Evolutionary conservation across 2,797 vertebrate genomes (phyloP).

Genomic region (Paedocypris micromegethes): DNA sequence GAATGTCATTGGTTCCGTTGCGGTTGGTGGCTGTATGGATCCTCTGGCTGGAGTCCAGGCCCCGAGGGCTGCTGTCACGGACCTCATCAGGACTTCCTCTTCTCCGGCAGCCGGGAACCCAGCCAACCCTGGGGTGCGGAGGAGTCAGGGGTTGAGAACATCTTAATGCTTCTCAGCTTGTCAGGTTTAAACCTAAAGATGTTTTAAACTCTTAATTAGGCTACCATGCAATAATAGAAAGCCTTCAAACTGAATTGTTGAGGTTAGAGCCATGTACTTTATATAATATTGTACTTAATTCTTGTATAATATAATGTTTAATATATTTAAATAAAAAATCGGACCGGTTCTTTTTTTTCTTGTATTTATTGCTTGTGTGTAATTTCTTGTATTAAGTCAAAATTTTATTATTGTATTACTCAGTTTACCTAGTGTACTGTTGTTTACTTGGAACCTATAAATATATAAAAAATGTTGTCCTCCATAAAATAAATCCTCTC

Average conservation of each 20-base stretch:
- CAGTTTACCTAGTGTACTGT: too few relatives aligned
- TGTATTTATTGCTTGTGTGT: too few relatives aligned
- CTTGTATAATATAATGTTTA: too few relatives aligned
- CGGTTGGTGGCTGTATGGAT: constrained; percentile 16
- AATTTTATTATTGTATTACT: too few relatives aligned
- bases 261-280: too few relatives aligned
- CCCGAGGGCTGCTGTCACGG: constrained; percentile 39
- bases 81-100: constrained; percentile 47
- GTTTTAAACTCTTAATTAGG: constrained; percentile 25
- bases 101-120: constrained; percentile 33
- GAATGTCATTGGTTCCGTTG: constrained; percentile 29
- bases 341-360: too few relatives aligned
- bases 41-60: constrained; percentile 39
- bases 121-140: constrained; percentile 30
- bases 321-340: too few relatives aligned
- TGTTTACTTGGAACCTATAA: too few relatives aligned
- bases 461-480: too few relatives aligned
- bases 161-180: constrained; percentile 35
- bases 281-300: too few relatives aligned
- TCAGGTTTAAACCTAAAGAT: constrained; percentile 37
- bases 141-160: constrained; percentile 36
- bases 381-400: too few relatives aligned
- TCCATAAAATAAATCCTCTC: too few relatives aligned
- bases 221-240: constrained; percentile 17
- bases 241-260: constrained; percentile 8